Conservation (phyloP, 1,140 invertebrate species). For the Mesaphorura yosii region DNA sequence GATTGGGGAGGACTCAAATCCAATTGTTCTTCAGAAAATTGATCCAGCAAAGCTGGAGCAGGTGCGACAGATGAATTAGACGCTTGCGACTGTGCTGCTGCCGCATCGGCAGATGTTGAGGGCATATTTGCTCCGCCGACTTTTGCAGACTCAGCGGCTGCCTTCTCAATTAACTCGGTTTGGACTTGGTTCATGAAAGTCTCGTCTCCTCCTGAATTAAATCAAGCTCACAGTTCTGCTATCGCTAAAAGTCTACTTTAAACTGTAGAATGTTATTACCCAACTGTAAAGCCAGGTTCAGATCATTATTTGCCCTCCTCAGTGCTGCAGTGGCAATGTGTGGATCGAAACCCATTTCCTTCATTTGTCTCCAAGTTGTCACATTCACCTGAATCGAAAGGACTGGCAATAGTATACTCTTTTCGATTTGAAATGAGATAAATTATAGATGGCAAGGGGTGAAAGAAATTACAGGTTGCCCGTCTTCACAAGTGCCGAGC, state of each 20-base stretch:
- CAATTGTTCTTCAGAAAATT: slow-evolving; percentile 5
- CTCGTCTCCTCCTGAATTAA: too few relatives aligned
- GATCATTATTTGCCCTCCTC: slow-evolving; percentile 51
- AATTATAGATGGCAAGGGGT: slow-evolving; percentile 7
- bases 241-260: too few relatives aligned
- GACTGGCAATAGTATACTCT: neutral
- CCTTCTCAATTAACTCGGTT: too few relatives aligned
- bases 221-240: too few relatives aligned
- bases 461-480: slow-evolving; percentile 34
- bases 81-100: neutral
- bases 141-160: neutral
- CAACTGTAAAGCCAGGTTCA: slow-evolving; percentile 50
- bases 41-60: neutral
- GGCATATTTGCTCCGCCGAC: neutral
- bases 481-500: slow-evolving; percentile 40
- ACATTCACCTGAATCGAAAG: slow-evolving; percentile 41
- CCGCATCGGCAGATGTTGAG: too few relatives aligned
- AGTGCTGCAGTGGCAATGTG: slow-evolving; percentile 46
- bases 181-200: too few relatives aligned
- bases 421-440: neutral
- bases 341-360: slow-evolving; percentile 53
- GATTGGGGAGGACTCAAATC: too few relatives aligned
- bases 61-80: neutral
- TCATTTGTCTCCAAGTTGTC: slow-evolving; percentile 43
- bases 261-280: slow-evolving; percentile 44